phyloP scores from a whole-genome alignment of 2,888 invertebrate species.

The Brenthis hecate region DNA sequence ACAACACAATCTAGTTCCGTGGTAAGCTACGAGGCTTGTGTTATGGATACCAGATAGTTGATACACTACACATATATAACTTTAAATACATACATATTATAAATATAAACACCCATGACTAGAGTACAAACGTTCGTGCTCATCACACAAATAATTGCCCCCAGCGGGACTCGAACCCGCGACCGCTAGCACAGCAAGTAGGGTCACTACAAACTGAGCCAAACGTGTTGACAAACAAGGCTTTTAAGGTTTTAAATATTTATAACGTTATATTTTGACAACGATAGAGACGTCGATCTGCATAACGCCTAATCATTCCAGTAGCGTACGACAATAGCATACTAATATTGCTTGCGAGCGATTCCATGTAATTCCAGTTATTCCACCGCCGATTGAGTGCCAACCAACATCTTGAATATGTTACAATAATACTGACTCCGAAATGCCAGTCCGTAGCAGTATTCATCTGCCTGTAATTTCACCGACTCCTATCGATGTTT shows the following conservation, averaged over 20 bases:
- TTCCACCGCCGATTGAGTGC: slow-evolving; percentile 62
- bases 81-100: too few relatives aligned
- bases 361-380: slow-evolving; percentile 73
- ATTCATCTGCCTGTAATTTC: slow-evolving; percentile 43
- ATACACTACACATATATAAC: too few relatives aligned
- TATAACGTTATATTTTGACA: slow-evolving; percentile 68
- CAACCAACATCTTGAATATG: slow-evolving; percentile 76
- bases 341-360: slow-evolving; percentile 75
- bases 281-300: slow-evolving; percentile 53
- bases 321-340: slow-evolving; percentile 70
- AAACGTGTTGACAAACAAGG: slow-evolving; percentile 10
- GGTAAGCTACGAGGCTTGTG: too few relatives aligned
- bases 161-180: too few relatives aligned
- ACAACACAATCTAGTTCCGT: too few relatives aligned
- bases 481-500: slow-evolving; percentile 33
- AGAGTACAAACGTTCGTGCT: too few relatives aligned
- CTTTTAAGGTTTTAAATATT: slow-evolving; percentile 55
- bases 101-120: too few relatives aligned
- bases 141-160: too few relatives aligned
- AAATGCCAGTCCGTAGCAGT: slow-evolving; percentile 47
- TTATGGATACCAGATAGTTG: too few relatives aligned
- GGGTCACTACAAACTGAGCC: too few relatives aligned
- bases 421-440: slow-evolving; percentile 56
- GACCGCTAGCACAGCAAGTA: too few relatives aligned
- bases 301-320: slow-evolving; percentile 78